Evolutionary conservation across 2,888 invertebrate genomes (phyloP).

Genomic region (Toxonevra muliebris): DNA sequence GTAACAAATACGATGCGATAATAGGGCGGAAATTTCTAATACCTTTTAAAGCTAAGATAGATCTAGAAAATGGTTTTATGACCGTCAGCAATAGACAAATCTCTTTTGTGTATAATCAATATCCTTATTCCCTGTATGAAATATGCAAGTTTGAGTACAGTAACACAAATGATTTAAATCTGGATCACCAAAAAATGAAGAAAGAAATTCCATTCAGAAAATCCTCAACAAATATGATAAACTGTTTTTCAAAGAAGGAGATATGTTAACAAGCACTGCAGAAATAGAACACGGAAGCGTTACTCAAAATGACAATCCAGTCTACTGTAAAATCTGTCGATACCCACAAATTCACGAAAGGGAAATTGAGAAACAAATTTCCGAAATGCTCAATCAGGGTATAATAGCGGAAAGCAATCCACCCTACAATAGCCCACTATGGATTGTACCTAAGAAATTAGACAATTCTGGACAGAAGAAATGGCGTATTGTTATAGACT

Average conservation of each 20-base stretch:
- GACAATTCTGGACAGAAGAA: too few relatives aligned
- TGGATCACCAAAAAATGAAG: slow-evolving; percentile 19
- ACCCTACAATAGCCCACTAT: slow-evolving; percentile 14
- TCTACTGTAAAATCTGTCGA: background rate
- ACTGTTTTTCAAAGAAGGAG: slow-evolving; percentile 23
- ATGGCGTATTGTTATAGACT: too few relatives aligned
- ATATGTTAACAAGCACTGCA: slow-evolving; percentile 16
- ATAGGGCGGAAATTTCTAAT: too few relatives aligned
- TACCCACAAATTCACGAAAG: background rate
- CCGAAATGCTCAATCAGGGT: background rate
- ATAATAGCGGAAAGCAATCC: slow-evolving; percentile 20
- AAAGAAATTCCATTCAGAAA: slow-evolving; percentile 17
- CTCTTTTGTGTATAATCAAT: too few relatives aligned
- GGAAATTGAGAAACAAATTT: background rate
- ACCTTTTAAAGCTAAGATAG: too few relatives aligned
- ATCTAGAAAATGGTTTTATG: too few relatives aligned
- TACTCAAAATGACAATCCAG: slow-evolving; percentile 14
- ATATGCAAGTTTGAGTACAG: slow-evolving; percentile 33
- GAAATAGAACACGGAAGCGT: slow-evolving; percentile 23
- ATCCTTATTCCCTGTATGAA: too few relatives aligned
- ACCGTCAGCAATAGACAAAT: too few relatives aligned
- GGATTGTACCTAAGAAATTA: too few relatives aligned
- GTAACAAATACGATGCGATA: too few relatives aligned
- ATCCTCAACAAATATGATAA: slow-evolving; percentile 10
- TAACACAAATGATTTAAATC: slow-evolving; percentile 23